These are phyloP conservation scores for Spondyliosoma cantharus DNA, from an alignment of 2,797 vertebrate species.

Conservation along the genomic window DNA sequence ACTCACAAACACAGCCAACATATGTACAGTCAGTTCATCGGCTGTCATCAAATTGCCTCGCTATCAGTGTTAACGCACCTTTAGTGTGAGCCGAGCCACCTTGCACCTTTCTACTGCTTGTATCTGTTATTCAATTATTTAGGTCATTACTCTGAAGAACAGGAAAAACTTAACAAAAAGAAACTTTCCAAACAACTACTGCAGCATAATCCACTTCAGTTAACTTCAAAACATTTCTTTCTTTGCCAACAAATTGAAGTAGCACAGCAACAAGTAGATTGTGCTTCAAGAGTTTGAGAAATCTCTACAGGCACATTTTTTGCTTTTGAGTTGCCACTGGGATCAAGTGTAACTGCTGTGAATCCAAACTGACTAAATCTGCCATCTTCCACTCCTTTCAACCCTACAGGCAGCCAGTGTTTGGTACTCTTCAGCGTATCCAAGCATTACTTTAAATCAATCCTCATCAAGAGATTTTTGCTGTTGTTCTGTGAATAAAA, in stretches of 20 bases:
- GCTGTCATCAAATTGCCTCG: neutral
- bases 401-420: neutral
- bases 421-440: conserved; percentile 2
- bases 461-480: conserved; percentile 12
- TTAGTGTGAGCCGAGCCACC: neutral
- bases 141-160: neutral
- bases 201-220: conserved; percentile 4
- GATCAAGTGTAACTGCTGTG: conserved; percentile 35
- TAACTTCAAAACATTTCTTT: neutral
- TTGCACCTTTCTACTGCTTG: neutral
- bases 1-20: neutral
- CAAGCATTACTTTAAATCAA: conserved; percentile 30
- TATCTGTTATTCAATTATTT: neutral
- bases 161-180: neutral
- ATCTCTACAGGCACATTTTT: neutral
- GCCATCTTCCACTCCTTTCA: conserved; percentile 25
- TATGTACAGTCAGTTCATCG: neutral
- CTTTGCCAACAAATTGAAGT: too few species aligned
- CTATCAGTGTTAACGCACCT: neutral
- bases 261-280: neutral
- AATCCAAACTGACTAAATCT: conserved; percentile 30
- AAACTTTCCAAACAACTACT: neutral
- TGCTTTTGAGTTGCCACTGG: neutral
- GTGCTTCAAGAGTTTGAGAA: conserved; percentile 1
- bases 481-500: conserved; percentile 23